These are phyloP conservation scores for Ormia ochracea DNA, from an alignment of 2,888 invertebrate species.

Conservation along the genomic window DNA sequence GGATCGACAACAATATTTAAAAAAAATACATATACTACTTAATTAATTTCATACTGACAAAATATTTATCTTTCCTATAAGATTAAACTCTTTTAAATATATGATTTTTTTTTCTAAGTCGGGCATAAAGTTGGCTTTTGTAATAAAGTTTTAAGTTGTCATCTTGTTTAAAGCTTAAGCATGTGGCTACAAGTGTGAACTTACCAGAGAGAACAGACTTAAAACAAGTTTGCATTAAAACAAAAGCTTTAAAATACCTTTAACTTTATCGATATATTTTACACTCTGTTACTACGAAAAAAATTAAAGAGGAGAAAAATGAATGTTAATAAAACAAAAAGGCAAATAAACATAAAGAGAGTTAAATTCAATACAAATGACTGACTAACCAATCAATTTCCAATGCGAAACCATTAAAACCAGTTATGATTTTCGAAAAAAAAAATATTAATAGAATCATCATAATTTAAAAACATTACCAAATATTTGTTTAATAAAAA, in stretches of 20 bases:
- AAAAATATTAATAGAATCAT: background rate
- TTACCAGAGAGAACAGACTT: too few species aligned
- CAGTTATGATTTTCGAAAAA: conserved; percentile 11
- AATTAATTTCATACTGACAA: too few species aligned
- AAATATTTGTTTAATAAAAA: background rate
- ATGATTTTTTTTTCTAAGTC: too few species aligned
- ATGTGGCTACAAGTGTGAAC: too few species aligned
- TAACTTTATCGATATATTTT: background rate
- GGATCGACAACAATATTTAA: too few species aligned
- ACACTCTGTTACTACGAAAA: background rate
- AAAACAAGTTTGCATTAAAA: too few species aligned
- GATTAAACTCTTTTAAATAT: too few species aligned
- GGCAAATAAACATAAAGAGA: conserved; percentile 12
- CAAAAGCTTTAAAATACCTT: conserved; percentile 30
- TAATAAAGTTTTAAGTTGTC: too few species aligned
- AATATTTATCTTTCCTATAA: too few species aligned
- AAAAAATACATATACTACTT: too few species aligned
- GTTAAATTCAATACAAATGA: conserved; percentile 42
- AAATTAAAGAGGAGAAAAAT: conserved; percentile 21
- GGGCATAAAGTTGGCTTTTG: too few species aligned
- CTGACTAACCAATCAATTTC: conserved; percentile 42
- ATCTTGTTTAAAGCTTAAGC: too few species aligned
- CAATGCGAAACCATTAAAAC: background rate
- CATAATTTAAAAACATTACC: background rate
- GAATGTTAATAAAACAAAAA: conserved; percentile 39